Evolutionary conservation across 2,888 invertebrate genomes (phyloP).

Genomic region (Melinaea marsaeus): DNA sequence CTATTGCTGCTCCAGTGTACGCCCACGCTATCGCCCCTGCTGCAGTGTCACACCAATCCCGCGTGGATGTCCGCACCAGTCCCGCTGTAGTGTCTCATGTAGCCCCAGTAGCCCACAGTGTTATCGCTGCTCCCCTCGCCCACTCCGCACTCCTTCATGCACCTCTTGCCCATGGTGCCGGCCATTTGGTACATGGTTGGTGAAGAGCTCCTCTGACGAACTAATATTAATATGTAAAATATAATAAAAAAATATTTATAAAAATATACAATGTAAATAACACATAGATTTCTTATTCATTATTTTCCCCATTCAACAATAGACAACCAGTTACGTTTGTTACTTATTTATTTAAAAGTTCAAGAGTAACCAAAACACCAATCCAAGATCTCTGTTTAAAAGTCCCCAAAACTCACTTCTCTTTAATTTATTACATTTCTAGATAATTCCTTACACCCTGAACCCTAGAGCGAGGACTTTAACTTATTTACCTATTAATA

Average conservation of each 20-base stretch:
- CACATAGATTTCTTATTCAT: slow-evolving; percentile 13
- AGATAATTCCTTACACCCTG: too few species aligned
- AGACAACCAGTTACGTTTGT: not conserved
- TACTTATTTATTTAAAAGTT: too few species aligned
- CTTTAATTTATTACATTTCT: too few species aligned
- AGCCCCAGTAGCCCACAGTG: slow-evolving; percentile 42
- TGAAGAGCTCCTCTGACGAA: slow-evolving; percentile 62
- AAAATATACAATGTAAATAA: slow-evolving; percentile 30
- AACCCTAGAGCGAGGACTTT: too few species aligned
- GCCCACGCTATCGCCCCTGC: slow-evolving; percentile 34
- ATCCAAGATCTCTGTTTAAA: too few species aligned
- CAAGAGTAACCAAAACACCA: too few species aligned
- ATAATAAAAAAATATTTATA: slow-evolving; percentile 44
- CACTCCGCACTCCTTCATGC: slow-evolving; percentile 50
- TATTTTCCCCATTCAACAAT: not conserved
- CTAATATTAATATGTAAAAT: slow-evolving; percentile 46
- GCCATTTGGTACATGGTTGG: slow-evolving; percentile 52
- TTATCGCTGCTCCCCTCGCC: slow-evolving; percentile 46
- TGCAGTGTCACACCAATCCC: slow-evolving; percentile 60
- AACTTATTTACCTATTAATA: too few species aligned
- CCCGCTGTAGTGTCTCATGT: slow-evolving; percentile 44
- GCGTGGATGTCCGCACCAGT: slow-evolving; percentile 52
- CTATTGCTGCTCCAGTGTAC: slow-evolving; percentile 39
- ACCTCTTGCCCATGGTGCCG: slow-evolving; percentile 40
- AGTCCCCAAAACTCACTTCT: too few species aligned